Evolutionary conservation across 2,113 vertebrate genomes (phyloP).

Genomic region (Poeciliopsis turrubarensis): DNA sequence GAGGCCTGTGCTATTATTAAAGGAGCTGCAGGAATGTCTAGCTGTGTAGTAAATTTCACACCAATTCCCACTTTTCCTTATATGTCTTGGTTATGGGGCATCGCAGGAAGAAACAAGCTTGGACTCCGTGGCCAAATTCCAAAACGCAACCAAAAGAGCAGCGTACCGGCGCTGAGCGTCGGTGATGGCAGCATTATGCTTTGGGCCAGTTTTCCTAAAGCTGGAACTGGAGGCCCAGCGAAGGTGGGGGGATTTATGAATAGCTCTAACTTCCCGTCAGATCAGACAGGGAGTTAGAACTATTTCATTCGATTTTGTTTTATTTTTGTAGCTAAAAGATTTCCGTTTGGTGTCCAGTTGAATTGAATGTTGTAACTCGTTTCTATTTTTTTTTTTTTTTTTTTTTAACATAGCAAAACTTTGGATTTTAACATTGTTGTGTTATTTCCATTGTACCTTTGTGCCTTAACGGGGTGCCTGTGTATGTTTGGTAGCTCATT

Average conservation of each 20-base stretch:
- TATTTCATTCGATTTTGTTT: too few species aligned
- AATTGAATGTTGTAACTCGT: too few species aligned
- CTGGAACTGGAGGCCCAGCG: too few species aligned
- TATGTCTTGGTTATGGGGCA: background rate
- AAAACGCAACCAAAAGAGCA: background rate
- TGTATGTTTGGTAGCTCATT: slow-evolving; percentile 13
- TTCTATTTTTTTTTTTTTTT: too few species aligned
- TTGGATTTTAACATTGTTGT: too few species aligned
- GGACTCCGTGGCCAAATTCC: background rate
- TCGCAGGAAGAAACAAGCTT: background rate
- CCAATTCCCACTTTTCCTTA: background rate
- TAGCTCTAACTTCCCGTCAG: too few species aligned
- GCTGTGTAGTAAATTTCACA: background rate
- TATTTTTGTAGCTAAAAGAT: too few species aligned
- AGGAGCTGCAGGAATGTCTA: background rate
- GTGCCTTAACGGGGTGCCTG: background rate
- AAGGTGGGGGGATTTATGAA: background rate
- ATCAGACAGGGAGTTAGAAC: too few species aligned
- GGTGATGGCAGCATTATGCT: background rate
- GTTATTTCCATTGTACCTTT: background rate
- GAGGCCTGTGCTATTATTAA: too few species aligned
- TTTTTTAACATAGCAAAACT: too few species aligned
- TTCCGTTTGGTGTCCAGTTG: too few species aligned
- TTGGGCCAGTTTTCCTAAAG: too few species aligned
- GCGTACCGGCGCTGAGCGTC: background rate